Evolutionary conservation across 1,140 invertebrate species (phyloP), one percentile per base, ranked within the genome.

Genomic region (Drosophila nebulosa): DNA sequence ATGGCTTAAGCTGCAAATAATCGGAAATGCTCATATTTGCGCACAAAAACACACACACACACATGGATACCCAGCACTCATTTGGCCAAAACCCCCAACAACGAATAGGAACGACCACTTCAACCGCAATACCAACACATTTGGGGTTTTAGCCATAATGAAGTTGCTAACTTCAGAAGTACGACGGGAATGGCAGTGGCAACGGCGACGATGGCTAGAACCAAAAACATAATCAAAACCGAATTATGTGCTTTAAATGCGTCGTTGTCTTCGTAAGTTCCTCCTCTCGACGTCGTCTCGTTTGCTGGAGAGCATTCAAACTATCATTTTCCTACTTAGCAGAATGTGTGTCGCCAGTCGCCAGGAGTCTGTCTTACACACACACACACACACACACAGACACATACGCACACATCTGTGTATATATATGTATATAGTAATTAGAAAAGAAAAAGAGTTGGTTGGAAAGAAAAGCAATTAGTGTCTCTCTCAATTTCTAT

Each of bases 221-320:
- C n/a, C 83, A 84, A 89, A 88, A 88, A 89, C 83, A 88, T 88
- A 88, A 88, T 88, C 83, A 88, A 88, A 88, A 88, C 83, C 83
- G 79, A 88, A 88, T 88, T 88, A 88, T 89, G 84, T 88, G 72
- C 83, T 88, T 88, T 88, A 88, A 88, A 88, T 88, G 83, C 83
- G 83, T 77, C 59, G 59, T 69, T 42, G 46, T 24, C 16, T 27
- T 59, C 14, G 2, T 32, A 12, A 27, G 2, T 16, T 60, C 55
- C 63, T 63, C 51, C 61, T 55, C 42, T 39, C 59, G 64, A 59
- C 78, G 46, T 63, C 50, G 12, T 56, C 46, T 53, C 22, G 55
- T 55, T 74, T 46, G 55, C 32, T 70, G 58, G 66, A 78, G 79
- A 88, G 83, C 78, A 86, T 86, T 86, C 78, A 86, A 86, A 86